These are phyloP conservation scores for Trichonephila clavipes DNA, from an alignment of 1,140 invertebrate species.

Conservation along the genomic window DNA sequence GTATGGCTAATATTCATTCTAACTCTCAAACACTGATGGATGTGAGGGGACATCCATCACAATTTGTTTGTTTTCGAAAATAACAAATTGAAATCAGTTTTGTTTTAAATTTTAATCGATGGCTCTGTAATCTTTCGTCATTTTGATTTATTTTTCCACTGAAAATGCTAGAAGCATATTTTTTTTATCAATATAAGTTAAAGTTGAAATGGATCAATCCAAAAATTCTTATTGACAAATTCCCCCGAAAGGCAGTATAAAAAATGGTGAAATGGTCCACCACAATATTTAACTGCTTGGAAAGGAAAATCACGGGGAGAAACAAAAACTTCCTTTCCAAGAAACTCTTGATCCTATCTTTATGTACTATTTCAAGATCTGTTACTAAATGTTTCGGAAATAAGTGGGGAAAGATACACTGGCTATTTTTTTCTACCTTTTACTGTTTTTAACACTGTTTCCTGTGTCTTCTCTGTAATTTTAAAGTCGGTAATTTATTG, in stretches of 20 bases:
- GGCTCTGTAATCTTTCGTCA: too few species aligned
- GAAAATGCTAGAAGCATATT: too few species aligned
- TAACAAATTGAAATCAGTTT: too few species aligned
- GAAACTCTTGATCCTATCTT: conserved; percentile 35
- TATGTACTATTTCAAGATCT: conserved; percentile 33
- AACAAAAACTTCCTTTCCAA: conserved; percentile 12
- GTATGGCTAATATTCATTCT: too few species aligned
- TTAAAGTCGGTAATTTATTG: conserved; percentile 26
- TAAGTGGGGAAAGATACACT: conserved; percentile 36
- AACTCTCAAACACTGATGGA: too few species aligned
- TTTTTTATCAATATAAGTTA: not conserved
- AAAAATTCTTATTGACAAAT: conserved; percentile 2
- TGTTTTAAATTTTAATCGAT: too few species aligned
- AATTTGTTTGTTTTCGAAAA: too few species aligned
- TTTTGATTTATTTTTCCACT: too few species aligned
- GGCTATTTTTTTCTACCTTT: not conserved
- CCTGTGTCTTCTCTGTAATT: conserved; percentile 23
- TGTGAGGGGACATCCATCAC: too few species aligned
- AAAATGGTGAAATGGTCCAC: conserved; percentile 48
- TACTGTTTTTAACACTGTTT: not conserved
- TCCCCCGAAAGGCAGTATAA: not conserved
- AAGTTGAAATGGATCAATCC: not conserved
- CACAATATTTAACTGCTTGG: conserved; percentile 52
- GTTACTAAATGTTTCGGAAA: conserved; percentile 55
- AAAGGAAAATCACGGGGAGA: not conserved